phyloP scores from a whole-genome alignment of 1,140 invertebrate species.

The Eurosta solidaginis region DNA sequence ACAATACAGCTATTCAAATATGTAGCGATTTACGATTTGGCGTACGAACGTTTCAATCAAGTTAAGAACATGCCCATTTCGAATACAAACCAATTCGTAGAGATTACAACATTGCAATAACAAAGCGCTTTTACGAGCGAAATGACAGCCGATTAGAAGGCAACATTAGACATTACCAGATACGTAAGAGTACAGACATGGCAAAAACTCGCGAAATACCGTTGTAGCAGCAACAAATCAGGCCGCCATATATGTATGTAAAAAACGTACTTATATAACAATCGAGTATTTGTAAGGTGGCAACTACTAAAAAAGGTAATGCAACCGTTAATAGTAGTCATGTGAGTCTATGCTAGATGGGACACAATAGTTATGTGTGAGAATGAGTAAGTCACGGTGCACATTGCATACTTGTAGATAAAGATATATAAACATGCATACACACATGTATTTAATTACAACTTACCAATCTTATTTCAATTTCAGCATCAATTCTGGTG shows the following conservation, averaged over 20 bases:
- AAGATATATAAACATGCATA: not conserved
- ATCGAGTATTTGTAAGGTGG: not conserved
- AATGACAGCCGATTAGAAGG: slow-evolving; percentile 11
- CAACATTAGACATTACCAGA: not conserved
- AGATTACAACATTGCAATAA: slow-evolving; percentile 20
- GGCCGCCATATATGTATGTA: not conserved
- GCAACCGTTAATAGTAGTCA: not conserved
- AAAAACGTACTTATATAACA: not conserved
- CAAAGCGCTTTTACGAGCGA: not conserved
- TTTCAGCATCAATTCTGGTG: slow-evolving; percentile 77
- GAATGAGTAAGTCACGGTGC: not conserved
- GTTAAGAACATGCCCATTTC: slow-evolving; percentile 27
- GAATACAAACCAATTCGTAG: slow-evolving; percentile 5
- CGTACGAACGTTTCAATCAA: slow-evolving; percentile 19
- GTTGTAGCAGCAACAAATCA: not conserved
- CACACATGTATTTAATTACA: not conserved
- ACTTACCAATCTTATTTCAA: slow-evolving; percentile 85
- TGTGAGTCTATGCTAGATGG: not conserved
- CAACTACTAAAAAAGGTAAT: not conserved
- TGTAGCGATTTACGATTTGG: not conserved
- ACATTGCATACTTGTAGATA: not conserved
- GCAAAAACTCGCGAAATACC: not conserved
- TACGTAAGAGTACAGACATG: not conserved
- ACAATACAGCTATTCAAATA: not conserved
- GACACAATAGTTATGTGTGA: not conserved